Conservation (phyloP, 2,113 vertebrate genomes). For the Aix galericulata region DNA sequence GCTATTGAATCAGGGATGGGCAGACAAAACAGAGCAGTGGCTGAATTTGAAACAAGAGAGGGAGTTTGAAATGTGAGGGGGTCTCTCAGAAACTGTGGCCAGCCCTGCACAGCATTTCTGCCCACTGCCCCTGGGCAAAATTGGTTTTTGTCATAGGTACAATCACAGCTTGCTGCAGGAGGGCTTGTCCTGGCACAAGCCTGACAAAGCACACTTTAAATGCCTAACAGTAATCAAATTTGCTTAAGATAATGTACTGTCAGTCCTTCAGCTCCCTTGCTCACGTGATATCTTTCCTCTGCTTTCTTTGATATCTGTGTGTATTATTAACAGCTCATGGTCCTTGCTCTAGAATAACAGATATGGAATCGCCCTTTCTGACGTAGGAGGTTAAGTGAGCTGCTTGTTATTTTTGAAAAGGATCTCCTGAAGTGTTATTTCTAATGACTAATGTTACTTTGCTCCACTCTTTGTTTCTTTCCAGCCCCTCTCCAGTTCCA, state of each 20-base stretch:
- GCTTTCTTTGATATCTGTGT: not conserved
- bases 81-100: not conserved
- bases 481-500: not conserved
- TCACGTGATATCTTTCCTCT: not conserved
- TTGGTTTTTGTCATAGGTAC: not conserved
- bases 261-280: not conserved
- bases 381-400: not conserved
- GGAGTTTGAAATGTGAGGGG: not conserved
- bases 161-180: not conserved
- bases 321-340: not conserved
- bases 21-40: not conserved
- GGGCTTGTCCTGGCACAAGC: not conserved
- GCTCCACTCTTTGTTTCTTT: not conserved
- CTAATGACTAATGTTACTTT: not conserved
- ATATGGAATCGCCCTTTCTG: not conserved
- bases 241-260: not conserved
- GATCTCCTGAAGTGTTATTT: conserved; percentile 7
- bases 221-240: not conserved
- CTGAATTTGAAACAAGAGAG: not conserved
- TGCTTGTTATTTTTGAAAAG: conserved; percentile 34
- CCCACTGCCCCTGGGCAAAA: not conserved
- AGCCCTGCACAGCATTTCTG: not conserved
- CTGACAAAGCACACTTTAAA: not conserved
- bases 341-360: not conserved
- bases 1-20: not conserved